Evolutionary conservation across 1,140 invertebrate genomes (phyloP), one percentile per base, ranked within the genome.

Genomic region (Eufriesea mexicana): DNA sequence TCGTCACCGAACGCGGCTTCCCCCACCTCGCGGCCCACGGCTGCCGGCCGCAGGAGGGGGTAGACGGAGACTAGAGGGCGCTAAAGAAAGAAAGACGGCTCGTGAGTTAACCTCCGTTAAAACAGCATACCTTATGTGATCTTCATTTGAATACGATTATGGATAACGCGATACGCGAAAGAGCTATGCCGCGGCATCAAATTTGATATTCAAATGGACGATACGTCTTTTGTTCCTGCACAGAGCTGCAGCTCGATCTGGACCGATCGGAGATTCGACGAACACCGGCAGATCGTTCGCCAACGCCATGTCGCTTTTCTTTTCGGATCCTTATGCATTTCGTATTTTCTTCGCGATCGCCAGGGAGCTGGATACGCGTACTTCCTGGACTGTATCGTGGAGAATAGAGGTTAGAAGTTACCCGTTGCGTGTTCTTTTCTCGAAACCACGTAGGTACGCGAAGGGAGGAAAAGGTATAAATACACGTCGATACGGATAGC

Each of bases 121-220:
- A 91, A 89, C 86, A 89, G 47, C 28, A 91, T 93, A 91, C 93
- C 92, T 92, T 93, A 93, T 91, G 92, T 85, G 91, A 93, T 94
- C 92, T 93, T 93, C 92, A 94, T 94, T 94, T 94, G 92, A 94
- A 94, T 94, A 94, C 90, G 91, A 93, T 93, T 94, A 94, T 94
- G 93, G 93, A 94, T 94, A 93, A 94, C 89, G 86, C 87, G 88
- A 89, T 77, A 85, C 67, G 73, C 59, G 81, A 82, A 64, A 83
- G 83, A 85, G 61, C 51, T 61, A 73, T 28, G 73, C 72, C 61
- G 89, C 88, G 66, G 84, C 88, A 93, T 93, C 92, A 91, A 88
- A 94, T 93, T 93, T 93, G 88, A 93, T 93, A 94, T 94, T 94
- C 93, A 94, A 94, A 94, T 93, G 89, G 79, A 81, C 86, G 86